Base-by-base conservation (phyloP, 1,140 invertebrate genomes). In the Achatina immaculata region DNA sequence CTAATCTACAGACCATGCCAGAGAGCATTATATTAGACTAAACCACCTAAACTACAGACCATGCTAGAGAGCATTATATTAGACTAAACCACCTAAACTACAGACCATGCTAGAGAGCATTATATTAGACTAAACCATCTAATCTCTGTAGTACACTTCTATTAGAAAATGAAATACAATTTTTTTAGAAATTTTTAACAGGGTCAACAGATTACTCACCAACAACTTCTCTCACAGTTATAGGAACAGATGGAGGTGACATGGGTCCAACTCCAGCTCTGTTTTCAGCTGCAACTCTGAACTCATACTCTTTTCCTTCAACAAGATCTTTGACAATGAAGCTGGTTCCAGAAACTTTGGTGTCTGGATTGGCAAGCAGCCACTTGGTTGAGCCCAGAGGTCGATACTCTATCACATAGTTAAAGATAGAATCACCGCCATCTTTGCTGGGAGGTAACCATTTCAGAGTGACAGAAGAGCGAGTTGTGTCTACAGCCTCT, bases 261-360 rank as follows among this genome's bases (percentile, higher is more conserved):
- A 97, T 97, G 90, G 98, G 96, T 81, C 97, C 96, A 79, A 94
- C 94, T 40, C 98, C 98, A 48, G 96, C 98, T 89, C 98, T 98
- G 92, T 99, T 99, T 0, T 99, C 95, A 36, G 98, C 98, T 90
- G 96, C 95, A 0, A 99, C 94, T 80, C 98, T 94, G 93, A 99
- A 99, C 91, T 99, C 96, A 89, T 99, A 99, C 91, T 98, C 96
- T 87, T 97, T 96, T 43, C 96, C 97, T 92, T 99, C 97, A 4
- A 94, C 95, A 9, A 99, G 91, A 83, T 96, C 95, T 51, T 76
- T 88, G 0, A 90, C 86, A n/a, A 81, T 86, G 71, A 86, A 89
- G 16, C 66, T 86, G 24, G 85, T 88, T 2, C 88, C 88, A 42
- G 88, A 82, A 16, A 89, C 84, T 36, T 97, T 96, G 72, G 97